Conservation (phyloP, 1,140 invertebrate species). For the Asobara japonica region DNA sequence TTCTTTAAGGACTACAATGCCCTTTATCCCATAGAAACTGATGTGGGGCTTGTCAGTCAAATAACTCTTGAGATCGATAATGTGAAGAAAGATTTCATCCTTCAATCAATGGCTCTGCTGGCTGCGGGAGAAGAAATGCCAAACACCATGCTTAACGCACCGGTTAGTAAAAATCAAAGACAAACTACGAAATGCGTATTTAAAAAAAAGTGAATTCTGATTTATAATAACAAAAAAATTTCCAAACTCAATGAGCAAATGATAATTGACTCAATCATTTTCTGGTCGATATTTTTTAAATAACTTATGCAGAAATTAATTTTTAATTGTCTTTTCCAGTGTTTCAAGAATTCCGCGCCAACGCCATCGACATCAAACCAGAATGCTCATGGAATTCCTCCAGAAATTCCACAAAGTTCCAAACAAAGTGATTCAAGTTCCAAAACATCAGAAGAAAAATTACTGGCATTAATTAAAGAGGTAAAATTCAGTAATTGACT, state of each 20-base stretch:
- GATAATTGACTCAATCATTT: too few species aligned
- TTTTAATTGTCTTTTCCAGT: too few species aligned
- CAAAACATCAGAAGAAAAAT: too few species aligned
- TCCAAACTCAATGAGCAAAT: too few species aligned
- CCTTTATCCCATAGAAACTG: slow-evolving; percentile 71
- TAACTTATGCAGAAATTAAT: too few species aligned
- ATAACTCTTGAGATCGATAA: slow-evolving; percentile 53
- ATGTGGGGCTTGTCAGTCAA: slow-evolving; percentile 70
- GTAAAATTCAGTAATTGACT: too few species aligned
- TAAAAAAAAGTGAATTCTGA: too few species aligned
- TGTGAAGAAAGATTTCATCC: slow-evolving; percentile 71
- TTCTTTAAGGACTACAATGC: slow-evolving; percentile 78
- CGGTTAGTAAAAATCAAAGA: background rate
- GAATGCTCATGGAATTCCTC: background rate
- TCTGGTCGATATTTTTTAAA: too few species aligned
- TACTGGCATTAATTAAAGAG: too few species aligned
- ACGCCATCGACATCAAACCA: background rate
- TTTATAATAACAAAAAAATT: too few species aligned
- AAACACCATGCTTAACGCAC: background rate
- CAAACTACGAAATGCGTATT: background rate
- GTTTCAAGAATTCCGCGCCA: background rate
- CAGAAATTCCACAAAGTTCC: too few species aligned
- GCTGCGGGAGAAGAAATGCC: background rate
- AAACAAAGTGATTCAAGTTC: too few species aligned
- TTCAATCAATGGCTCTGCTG: slow-evolving; percentile 49